Base-by-base conservation (phyloP, 2,888 invertebrate genomes). In the Matsumyia berberina region DNA sequence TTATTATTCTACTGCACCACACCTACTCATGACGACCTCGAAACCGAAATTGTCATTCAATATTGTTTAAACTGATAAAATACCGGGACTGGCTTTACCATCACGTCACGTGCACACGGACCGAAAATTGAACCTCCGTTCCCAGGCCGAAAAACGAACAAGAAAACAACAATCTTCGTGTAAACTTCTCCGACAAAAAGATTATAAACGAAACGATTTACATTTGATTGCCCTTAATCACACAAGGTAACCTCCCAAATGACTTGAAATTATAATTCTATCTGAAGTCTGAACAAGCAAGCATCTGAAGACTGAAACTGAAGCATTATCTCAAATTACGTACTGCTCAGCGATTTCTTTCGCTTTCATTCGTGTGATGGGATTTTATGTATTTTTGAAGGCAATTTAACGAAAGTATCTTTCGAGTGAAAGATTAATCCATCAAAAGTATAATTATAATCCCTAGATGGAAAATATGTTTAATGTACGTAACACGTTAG, bases 161-260 rank as follows among this genome's bases (percentile, higher is more conserved):
- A 15, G 51, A 66, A 2, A 49, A 42, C 42, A 42, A 44, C 5
- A n/a, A 29, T 42, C 8, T 46, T 19, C 46, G 17, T 46, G 17
- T 31, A 7, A 31, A 44, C 29, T 0, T 17, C 4, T 17, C 49
- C 44, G 12, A 11, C 44, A 51, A 66, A 39, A 39, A 39, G 33
- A 60, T 58, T 42, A 24, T 24, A 58, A 67, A 58, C 29, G 51
- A 62, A 24, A 49, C 58, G 55, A 37, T 76, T 82, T 58, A 42
- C 42, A 53, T 76, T 66, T 70, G 64, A 82, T 70, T 82, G 81
- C 11, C 77, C 70, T 57, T 77, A 81, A 81, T 82, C 76, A 51
- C 9, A 19, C 17, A 39, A 42, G 55, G 51, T 42, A 49, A 42
- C 64, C 53, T 12, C 33, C 19, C 5, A 70, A 57, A 57, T 58